These are phyloP conservation scores for Drosophila pachea DNA, from an alignment of 1,140 invertebrate species.

Conservation along the genomic window DNA sequence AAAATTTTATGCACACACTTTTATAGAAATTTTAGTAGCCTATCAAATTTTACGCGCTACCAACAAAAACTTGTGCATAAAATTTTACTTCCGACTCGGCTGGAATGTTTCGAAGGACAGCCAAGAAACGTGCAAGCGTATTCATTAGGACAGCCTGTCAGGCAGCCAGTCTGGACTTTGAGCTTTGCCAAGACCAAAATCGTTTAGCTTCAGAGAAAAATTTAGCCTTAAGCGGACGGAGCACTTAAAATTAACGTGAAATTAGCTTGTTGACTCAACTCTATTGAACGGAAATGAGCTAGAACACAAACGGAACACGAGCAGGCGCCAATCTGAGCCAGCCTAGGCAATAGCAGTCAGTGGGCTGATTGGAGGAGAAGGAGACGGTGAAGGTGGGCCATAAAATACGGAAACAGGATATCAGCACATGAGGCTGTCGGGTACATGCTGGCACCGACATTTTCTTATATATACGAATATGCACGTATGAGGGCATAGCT, in stretches of 20 bases:
- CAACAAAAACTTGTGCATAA: slow-evolving; percentile 68
- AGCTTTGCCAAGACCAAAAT: slow-evolving; percentile 12
- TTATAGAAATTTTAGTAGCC: slow-evolving; percentile 74
- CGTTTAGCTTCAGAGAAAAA: slow-evolving; percentile 5
- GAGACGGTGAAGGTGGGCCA: too few relatives aligned
- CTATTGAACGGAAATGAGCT: slow-evolving; percentile 56
- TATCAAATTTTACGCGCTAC: slow-evolving; percentile 70
- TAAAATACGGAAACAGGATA: slow-evolving; percentile 51
- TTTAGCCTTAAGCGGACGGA: slow-evolving; percentile 8
- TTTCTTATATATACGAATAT: slow-evolving; percentile 7
- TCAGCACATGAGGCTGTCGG: slow-evolving; percentile 34
- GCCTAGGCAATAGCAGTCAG: slow-evolving; percentile 1
- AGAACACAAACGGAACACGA: slow-evolving; percentile 27
- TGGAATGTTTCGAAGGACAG: not conserved
- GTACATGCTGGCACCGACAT: slow-evolving; percentile 9
- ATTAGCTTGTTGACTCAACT: slow-evolving; percentile 53
- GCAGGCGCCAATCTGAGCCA: slow-evolving; percentile 11
- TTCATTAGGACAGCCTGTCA: slow-evolving; percentile 34
- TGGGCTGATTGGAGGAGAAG: too few relatives aligned
- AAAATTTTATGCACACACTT: slow-evolving; percentile 62
- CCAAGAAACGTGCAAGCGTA: slow-evolving; percentile 20
- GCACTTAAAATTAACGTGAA: slow-evolving; percentile 52
- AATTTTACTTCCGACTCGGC: slow-evolving; percentile 50
- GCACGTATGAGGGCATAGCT: not conserved
- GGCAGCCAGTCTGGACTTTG: not conserved